A percentile compares a stretch with the other conserved stretches of the same genome.
These are phyloP conservation scores for Mastomys natalensis DNA, from an alignment of 2,113 vertebrate genomes.

Conservation along the genomic window DNA sequence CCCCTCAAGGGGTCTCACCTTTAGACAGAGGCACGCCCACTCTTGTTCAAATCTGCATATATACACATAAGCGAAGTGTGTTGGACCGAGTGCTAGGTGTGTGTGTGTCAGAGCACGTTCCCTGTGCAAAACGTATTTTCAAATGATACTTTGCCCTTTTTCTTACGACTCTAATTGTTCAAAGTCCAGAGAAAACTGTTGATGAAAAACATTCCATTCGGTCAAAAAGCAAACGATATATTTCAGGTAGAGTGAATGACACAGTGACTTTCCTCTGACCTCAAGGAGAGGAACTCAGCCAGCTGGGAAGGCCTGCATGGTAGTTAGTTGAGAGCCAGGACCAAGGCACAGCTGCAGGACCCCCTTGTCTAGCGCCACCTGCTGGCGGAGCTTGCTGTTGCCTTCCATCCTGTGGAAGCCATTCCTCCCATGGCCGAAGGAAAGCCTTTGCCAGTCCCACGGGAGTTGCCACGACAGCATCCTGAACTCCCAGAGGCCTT, in stretches of 20 bases:
- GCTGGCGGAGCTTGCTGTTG: not conserved
- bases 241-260: not conserved
- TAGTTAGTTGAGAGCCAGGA: not conserved
- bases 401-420: rapidly evolving
- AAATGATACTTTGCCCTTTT: not conserved
- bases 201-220: not conserved
- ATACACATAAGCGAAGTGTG: not conserved
- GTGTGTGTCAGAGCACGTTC: not conserved
- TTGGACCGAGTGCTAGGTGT: too few relatives aligned
- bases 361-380: not conserved
- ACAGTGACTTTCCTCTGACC: not conserved
- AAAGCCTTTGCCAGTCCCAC: not conserved
- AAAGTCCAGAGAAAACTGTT: not conserved
- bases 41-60: not conserved
- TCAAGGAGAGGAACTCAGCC: not conserved
- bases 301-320: not conserved
- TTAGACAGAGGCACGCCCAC: rapidly evolving
- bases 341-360: not conserved
- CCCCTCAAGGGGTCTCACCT: rapidly evolving
- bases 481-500: not conserved
- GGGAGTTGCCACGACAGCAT: not conserved
- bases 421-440: too few relatives aligned
- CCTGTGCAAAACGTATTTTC: not conserved
- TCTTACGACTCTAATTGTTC: not conserved
- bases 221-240: too few relatives aligned